phyloP scores from a whole-genome alignment of 2,888 invertebrate species.

The Caenorhabditis sp. region DNA sequence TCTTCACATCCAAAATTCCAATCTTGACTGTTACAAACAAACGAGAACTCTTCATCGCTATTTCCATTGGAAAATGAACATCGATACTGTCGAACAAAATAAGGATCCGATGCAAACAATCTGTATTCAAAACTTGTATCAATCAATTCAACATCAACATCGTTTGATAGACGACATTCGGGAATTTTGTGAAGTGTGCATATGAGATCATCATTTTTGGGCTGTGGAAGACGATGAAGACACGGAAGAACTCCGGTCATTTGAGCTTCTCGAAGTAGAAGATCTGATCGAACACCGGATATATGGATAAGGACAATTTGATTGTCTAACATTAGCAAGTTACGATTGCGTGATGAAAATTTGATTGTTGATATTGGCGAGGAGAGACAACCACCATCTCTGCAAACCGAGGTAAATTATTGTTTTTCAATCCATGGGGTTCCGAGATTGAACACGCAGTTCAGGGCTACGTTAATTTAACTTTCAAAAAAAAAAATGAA shows the following conservation, averaged over 20 bases:
- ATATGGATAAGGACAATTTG: constrained; percentile 43
- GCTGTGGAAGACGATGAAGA: constrained; percentile 6
- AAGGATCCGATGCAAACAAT: constrained; percentile 55
- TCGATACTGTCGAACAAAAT: constrained; percentile 48
- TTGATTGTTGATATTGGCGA: constrained; percentile 32
- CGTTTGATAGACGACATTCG: neutral
- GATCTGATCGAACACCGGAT: constrained; percentile 38
- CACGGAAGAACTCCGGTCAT: constrained; percentile 48
- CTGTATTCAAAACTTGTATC: constrained; percentile 27
- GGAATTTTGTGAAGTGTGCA: constrained; percentile 5
- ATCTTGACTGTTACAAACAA: constrained; percentile 43
- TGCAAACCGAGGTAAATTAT: constrained; percentile 4
- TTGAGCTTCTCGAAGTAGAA: constrained; percentile 48
- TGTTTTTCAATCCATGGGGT: neutral
- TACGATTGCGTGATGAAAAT: constrained; percentile 44
- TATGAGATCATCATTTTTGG: neutral
- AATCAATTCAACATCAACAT: neutral
- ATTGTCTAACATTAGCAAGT: constrained; percentile 33
- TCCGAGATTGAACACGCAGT: too few species aligned
- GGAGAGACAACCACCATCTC: constrained; percentile 33
- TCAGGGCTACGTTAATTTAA: too few species aligned
- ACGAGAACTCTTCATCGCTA: constrained; percentile 24
- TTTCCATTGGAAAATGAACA: constrained; percentile 41
- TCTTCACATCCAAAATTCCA: constrained; percentile 58
- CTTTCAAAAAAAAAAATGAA: too few species aligned